Evolutionary conservation across 2,888 invertebrate species (phyloP), one percentile per base, ranked within the genome.

Genomic region (Petrophora chlorosata): DNA sequence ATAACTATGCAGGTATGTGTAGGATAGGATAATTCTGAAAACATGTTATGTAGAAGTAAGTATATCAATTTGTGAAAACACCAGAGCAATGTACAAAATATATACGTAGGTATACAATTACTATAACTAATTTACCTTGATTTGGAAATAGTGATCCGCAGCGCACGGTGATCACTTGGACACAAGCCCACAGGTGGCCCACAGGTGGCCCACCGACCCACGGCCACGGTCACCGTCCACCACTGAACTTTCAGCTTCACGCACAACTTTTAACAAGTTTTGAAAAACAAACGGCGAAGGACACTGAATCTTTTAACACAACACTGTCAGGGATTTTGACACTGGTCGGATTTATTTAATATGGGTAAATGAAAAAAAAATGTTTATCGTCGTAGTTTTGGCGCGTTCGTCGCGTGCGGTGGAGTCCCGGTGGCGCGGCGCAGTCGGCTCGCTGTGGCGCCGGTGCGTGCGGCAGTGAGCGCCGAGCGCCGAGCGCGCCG

Each of bases 231-330:
- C 35, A 15, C 23, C 5, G 25, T 10, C n/a, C 22, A 14, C 16
- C 23, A 0, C 17, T 2, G 7, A 38, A 25, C 15, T 43, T 29
- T 23, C 29, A 23, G 12, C 29, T 34, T 14, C 35, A 8, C 13
- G 28, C 29, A 43, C 19, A 33, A 45, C 19, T 45, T 32, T 32
- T 13, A 2, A 1, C 36, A 44, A 23, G 29, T 44, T 44, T 12
- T 25, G 3, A 3, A 9, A 10, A 9, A 14, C 13, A 25, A 25
- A n/a, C 33, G 13, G 17, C 4, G 2, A 0, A 5, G 12, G 12
- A 17, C 26, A 19, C 26, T 26, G 25, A 17, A 33, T 13, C 1
- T 10, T 5, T 5, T 14, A n/a, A 8, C 33, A 43, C 36, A 25
- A 36, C 44, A 38, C 44, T 36, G 36, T 16, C 35, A 15, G 12